Evolutionary conservation across 2,888 invertebrate species (phyloP), one percentile per base, ranked within the genome.

Genomic region (Diarsia rubi): DNA sequence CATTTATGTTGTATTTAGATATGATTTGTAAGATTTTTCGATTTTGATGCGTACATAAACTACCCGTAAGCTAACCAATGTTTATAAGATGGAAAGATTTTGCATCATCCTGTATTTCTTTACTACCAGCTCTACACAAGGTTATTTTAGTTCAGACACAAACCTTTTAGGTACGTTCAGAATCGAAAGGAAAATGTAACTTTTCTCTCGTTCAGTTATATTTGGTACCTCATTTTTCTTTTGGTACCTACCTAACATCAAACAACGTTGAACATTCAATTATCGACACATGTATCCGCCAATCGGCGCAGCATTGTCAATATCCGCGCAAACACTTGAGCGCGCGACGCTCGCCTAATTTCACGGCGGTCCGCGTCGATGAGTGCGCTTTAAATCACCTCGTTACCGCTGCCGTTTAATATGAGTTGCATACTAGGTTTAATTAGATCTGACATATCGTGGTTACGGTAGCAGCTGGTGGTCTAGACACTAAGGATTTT

Each of bases 381-480:
- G 86, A 90, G 87, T 82, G 88, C 87, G 88, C 78, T 88, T 88
- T 88, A 90, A 89, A 90, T 90, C 89, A 89, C 86, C 82, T 83
- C 82, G 86, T 85, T 86, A 85, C 87, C 71, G 69, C 75, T 75
- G 81, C 73, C 84, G 84, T 86, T 86, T 88, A 85, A 87, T 89
- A 86, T 87, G 81, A 84, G 80, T 70, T 79, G 65, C 64, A 68
- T 75, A 69, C 44, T 54, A 63, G n/a, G 72, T 70, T 85, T 87
- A 87, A 87, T 87, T 87, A 79, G 75, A 75, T 73, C 71, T 76
- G 67, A 75, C 24, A 59, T 62, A 68, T 76, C 47, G 52, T 68
- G 31, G 11, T 64, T 31, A 62, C 37, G 45, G 49, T 52, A 63
- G 45, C 21, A 60, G 49, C n/a, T 63, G 49, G 16, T 31, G 52